Conservation (phyloP, 2,113 vertebrate species). For the Hemicordylus capensis region DNA sequence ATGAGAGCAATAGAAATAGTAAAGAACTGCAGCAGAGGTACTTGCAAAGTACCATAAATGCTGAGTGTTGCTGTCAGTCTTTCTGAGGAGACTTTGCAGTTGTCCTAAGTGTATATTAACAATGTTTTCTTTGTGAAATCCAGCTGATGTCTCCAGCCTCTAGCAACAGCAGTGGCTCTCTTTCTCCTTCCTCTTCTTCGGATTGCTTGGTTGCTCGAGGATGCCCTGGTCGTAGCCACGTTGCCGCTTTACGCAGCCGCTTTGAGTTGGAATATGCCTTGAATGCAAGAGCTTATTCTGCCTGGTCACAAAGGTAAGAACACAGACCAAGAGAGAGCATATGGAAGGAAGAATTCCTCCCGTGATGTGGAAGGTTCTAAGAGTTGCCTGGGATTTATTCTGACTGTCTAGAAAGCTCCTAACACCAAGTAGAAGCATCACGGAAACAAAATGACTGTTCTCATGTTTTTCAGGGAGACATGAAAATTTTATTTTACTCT, state of each 20-base stretch:
- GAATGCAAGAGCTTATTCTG: slow-evolving; percentile 80
- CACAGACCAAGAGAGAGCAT: fast-evolving
- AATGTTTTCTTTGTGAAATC: background rate
- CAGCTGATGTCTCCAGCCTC: slow-evolving; percentile 95
- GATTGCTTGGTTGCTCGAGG: slow-evolving; percentile 84
- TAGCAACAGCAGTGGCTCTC: slow-evolving; percentile 93
- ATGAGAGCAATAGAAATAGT: background rate
- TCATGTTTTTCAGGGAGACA: too few species aligned
- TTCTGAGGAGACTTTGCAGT: background rate
- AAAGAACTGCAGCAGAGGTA: background rate
- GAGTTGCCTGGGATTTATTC: background rate
- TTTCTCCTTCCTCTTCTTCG: slow-evolving; percentile 90
- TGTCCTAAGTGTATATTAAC: background rate
- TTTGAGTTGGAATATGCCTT: slow-evolving; percentile 91
- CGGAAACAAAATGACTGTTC: background rate
- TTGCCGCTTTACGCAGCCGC: slow-evolving; percentile 85
- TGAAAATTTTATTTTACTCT: slow-evolving; percentile 16
- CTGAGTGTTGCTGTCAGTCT: background rate
- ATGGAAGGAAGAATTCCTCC: fast-evolving
- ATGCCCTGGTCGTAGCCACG: slow-evolving; percentile 87
- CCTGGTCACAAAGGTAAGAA: slow-evolving; percentile 83
- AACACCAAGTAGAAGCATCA: background rate
- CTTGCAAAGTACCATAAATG: background rate
- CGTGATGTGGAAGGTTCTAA: fast-evolving
- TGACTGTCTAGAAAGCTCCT: fast-evolving